These are phyloP conservation scores for Xenentodon cancila DNA, from an alignment of 2,797 vertebrate genomes.

Conservation along the genomic window DNA sequence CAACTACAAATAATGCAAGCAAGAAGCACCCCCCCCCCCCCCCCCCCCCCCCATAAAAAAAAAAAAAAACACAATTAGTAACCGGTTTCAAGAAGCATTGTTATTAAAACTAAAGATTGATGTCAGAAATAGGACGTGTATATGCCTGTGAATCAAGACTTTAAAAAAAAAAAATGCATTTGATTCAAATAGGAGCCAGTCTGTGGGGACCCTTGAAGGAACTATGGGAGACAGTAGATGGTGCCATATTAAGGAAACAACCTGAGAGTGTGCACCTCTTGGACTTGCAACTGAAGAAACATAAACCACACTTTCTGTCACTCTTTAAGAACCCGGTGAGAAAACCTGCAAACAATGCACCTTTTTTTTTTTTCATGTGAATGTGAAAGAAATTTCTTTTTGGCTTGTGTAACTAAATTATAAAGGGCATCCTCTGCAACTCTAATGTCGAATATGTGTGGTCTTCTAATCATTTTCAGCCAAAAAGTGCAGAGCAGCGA, in stretches of 20 bases:
- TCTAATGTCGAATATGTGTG: background rate
- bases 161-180: background rate
- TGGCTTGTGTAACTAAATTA: background rate
- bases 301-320: conserved; percentile 94
- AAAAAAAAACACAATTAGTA: too few relatives aligned
- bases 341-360: background rate
- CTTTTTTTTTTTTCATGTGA: background rate
- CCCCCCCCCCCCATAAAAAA: too few relatives aligned
- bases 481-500: conserved; percentile 95
- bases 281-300: conserved; percentile 95
- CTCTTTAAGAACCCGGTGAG: conserved; percentile 96
- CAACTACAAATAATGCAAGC: too few relatives aligned
- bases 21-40: too few relatives aligned
- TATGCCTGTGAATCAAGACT: background rate
- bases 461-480: conserved; percentile 76
- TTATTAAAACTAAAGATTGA: too few relatives aligned
- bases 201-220: conserved; percentile 97
- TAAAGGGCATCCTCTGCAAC: background rate
- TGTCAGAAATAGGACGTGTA: background rate
- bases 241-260: conserved; percentile 90
- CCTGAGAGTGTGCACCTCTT: conserved; percentile 92
- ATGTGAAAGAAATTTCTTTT: background rate
- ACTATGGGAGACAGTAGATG: conserved; percentile 93
- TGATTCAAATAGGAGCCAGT: conserved; percentile 87
- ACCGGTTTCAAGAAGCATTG: too few relatives aligned